phyloP scores from a whole-genome alignment of 2,113 vertebrate species.

The Proterorhinus semilunaris region DNA sequence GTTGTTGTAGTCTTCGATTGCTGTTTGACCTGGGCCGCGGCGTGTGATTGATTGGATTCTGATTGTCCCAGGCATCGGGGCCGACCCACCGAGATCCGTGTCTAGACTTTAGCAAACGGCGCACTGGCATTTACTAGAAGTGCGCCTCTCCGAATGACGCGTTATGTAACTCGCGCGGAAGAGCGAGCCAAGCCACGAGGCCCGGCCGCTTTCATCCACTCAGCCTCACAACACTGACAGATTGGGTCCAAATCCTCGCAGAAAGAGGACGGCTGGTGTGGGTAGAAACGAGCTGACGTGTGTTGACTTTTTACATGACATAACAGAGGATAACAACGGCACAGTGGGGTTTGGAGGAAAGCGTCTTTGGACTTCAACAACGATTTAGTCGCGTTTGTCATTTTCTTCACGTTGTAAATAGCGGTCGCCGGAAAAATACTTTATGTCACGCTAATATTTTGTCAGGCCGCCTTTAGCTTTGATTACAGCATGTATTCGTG shows the following conservation, averaged over 20 bases:
- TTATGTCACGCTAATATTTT: no score
- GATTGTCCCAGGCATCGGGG: conserved; percentile 14
- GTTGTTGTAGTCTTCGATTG: background rate
- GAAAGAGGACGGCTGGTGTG: background rate
- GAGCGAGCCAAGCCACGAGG: conserved; percentile 17
- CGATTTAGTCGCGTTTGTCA: no score
- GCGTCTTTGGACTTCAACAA: background rate
- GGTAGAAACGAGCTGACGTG: background rate
- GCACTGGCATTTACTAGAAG: conserved; percentile 20
- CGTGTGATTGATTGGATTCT: background rate
- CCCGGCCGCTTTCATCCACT: conserved; percentile 10
- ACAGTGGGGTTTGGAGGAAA: conserved; percentile 9
- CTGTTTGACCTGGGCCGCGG: conserved; percentile 13
- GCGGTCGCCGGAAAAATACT: no score
- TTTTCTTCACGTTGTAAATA: no score
- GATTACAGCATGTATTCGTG: no score
- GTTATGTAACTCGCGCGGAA: conserved; percentile 12
- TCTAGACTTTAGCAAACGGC: conserved; percentile 32
- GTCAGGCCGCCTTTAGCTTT: no score
- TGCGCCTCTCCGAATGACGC: conserved; percentile 18
- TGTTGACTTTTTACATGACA: background rate
- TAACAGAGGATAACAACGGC: conserved; percentile 13
- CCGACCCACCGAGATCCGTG: conserved; percentile 33
- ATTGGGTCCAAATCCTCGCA: conserved; percentile 2
- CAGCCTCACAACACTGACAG: background rate